Evolutionary conservation across 2,888 invertebrate genomes (phyloP), one percentile per base, ranked within the genome.

Genomic region (Lepetodrilus schrolli): DNA sequence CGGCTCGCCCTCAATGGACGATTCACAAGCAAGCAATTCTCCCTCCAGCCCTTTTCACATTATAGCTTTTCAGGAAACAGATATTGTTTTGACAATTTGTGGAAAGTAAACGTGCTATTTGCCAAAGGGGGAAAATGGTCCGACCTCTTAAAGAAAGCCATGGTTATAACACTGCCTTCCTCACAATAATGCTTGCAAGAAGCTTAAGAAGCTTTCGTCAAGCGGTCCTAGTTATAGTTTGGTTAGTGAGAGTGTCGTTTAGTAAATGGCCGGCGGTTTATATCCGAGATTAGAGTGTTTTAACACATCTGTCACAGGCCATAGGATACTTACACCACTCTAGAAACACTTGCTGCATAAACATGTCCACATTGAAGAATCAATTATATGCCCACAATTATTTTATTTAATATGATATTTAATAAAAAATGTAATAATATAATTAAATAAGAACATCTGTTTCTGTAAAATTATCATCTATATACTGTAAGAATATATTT

Each of bases 11-110:
- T 72, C 65, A 58, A 26, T 47, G 65, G 65, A 30, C n/a, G 51
- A 43, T 72, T 58, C 43, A 30, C 20, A 17, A 30, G 65, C 36
- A 17, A n/a, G 17, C 21, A 47, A 43, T 30, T 68, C 43, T 58
- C 66, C 72, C 72, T 72, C 43, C 26, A 58, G 66, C 65, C 34
- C 13, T 48, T 20, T 71, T 38, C 21, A 26, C 34, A 68, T 30
- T 34, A 17, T 43, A 43, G 58, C 58, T 58, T 58, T 58, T 58
- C 58, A 58, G 58, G 58, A 58, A 58, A 30, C 34, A 5, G 48
- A 66, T 65, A 74, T 74, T 77, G 74, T 77, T 77, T 77, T 77
- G 74, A 50, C 74, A 77, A 74, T 77, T 74, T 77, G 74, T 71
- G 71, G 30, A 68, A 77, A 77, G 72, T 74, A 74, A 74, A 77